Evolutionary conservation across 1,140 invertebrate species (phyloP).

Genomic region (Ceratosolen solmsi): DNA sequence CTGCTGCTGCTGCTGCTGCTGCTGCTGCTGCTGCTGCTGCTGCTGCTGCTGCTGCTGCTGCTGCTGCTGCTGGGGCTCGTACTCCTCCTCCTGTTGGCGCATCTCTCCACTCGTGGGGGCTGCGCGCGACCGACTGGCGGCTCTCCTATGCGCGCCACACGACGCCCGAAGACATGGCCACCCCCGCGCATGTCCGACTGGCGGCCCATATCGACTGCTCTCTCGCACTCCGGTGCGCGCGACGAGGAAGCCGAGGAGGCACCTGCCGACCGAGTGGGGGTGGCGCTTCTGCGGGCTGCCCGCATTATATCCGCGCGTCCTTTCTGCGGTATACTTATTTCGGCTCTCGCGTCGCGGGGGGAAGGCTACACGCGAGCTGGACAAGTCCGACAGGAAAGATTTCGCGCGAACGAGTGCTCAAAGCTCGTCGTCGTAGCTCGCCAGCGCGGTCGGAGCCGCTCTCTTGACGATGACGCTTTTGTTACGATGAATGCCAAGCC

Average conservation of each 20-base stretch:
- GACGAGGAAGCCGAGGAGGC: neutral
- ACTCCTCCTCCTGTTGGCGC: slow-evolving; percentile 4
- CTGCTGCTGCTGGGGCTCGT: neutral
- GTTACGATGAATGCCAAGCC: no score
- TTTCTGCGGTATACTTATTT: neutral
- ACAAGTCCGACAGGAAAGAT: no score
- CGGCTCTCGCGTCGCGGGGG: no score
- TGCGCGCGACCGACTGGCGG: slow-evolving; percentile 47
- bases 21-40: neutral
- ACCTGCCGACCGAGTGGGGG: neutral
- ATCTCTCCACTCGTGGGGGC: slow-evolving; percentile 35
- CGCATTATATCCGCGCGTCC: neutral
- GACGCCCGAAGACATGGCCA: neutral
- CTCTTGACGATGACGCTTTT: no score
- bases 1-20: neutral
- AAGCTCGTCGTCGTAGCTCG: no score
- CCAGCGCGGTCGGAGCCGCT: no score
- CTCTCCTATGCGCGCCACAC: slow-evolving; percentile 5
- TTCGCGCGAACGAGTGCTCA: no score
- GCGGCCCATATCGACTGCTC: slow-evolving; percentile 32
- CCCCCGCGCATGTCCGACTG: slow-evolving; percentile 24
- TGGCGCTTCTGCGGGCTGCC: neutral
- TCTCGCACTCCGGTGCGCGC: slow-evolving; percentile 25
- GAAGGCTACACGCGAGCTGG: no score
- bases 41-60: slow-evolving; percentile 12